A percentile compares a stretch with the other conserved stretches of the same genome.
These are phyloP conservation scores for Perca fluviatilis DNA, from an alignment of 2,113 vertebrate genomes.

Conservation along the genomic window DNA sequence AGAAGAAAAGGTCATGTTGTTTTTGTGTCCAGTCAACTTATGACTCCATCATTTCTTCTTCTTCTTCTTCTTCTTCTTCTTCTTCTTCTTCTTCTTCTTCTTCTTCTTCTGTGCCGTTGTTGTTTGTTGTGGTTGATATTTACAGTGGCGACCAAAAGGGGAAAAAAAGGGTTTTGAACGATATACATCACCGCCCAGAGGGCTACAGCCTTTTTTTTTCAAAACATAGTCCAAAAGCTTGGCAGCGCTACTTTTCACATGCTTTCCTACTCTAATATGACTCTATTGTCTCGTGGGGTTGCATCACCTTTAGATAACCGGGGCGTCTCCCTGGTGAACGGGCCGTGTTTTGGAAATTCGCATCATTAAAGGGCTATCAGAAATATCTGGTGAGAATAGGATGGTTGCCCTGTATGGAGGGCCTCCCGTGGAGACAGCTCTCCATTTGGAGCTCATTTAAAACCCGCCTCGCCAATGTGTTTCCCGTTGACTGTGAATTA, in stretches of 20 bases:
- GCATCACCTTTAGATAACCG: slow-evolving; percentile 47
- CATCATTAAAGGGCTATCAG: slow-evolving; percentile 68
- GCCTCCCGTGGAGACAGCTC: slow-evolving; percentile 66
- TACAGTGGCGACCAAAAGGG: slow-evolving; percentile 18
- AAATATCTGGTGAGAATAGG: slow-evolving; percentile 58
- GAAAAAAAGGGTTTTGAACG: not conserved
- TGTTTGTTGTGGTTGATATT: slow-evolving; percentile 38
- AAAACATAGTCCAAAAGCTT: slow-evolving; percentile 37
- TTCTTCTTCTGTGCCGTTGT: not conserved
- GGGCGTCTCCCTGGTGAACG: slow-evolving; percentile 53
- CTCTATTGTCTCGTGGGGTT: slow-evolving; percentile 57
- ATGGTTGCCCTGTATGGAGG: slow-evolving; percentile 44
- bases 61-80: slow-evolving; percentile 1
- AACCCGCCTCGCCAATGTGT: slow-evolving; percentile 51
- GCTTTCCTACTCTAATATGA: slow-evolving; percentile 33
- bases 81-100: slow-evolving; percentile 20
- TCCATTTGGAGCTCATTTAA: slow-evolving; percentile 73
- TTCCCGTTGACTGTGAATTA: slow-evolving; percentile 68
- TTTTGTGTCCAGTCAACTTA: slow-evolving; percentile 61
- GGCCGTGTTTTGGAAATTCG: slow-evolving; percentile 54
- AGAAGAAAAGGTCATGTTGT: slow-evolving; percentile 68
- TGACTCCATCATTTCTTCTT: slow-evolving; percentile 50
- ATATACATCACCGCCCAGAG: not conserved
- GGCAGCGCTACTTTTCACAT: slow-evolving; percentile 35
- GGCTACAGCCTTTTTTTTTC: slow-evolving; percentile 19